These are phyloP conservation scores for Lota lota DNA, from an alignment of 2,113 vertebrate species.

Conservation along the genomic window DNA sequence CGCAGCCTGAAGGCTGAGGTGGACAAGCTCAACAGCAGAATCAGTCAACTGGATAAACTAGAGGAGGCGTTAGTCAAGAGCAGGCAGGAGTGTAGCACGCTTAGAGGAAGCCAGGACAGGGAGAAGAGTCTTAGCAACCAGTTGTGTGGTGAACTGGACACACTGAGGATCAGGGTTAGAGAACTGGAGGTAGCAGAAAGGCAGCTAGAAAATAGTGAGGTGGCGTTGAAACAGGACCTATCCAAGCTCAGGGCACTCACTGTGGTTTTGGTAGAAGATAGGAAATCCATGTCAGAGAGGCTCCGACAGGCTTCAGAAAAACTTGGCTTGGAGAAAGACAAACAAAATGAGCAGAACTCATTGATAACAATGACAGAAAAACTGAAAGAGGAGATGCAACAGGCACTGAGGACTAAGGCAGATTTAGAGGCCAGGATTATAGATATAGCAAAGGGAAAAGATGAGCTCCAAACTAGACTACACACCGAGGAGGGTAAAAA, in stretches of 20 bases:
- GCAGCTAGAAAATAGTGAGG: conserved; percentile 86
- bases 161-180: conserved; percentile 81
- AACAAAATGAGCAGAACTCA: conserved; percentile 86
- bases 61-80: conserved; percentile 90
- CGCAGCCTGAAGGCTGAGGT: conserved; percentile 85
- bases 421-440: conserved; percentile 89
- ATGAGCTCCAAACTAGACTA: conserved; percentile 84
- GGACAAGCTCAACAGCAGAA: conserved; percentile 86
- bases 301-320: conserved; percentile 89
- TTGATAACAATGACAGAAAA: conserved; percentile 84
- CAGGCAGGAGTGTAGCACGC: conserved; percentile 86
- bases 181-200: conserved; percentile 85
- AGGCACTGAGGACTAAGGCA: conserved; percentile 81
- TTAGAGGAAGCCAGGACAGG: conserved; percentile 87
- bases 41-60: conserved; percentile 88
- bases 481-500: conserved; percentile 86
- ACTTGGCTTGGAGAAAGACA: conserved; percentile 74
- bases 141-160: conserved; percentile 83
- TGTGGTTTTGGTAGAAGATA: conserved; percentile 90
- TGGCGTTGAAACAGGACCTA: conserved; percentile 86
- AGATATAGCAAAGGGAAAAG: conserved; percentile 81
- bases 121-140: conserved; percentile 83
- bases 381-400: conserved; percentile 88
- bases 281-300: conserved; percentile 89
- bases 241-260: conserved; percentile 91